These are phyloP conservation scores for Eubucco bourcierii DNA, from an alignment of 2,113 vertebrate species.

Conservation along the genomic window DNA sequence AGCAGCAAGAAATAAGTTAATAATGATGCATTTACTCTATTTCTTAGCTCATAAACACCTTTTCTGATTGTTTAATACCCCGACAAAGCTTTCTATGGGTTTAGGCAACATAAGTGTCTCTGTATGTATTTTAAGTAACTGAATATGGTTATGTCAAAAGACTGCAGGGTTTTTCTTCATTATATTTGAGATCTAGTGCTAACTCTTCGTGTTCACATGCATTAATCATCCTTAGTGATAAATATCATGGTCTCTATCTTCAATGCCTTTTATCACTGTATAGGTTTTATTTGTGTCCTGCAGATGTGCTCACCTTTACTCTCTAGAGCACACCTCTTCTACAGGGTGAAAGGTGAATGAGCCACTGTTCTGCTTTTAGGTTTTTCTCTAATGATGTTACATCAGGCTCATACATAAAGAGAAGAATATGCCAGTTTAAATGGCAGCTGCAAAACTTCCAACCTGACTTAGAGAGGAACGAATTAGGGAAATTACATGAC, in stretches of 20 bases:
- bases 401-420: not conserved
- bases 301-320: not conserved
- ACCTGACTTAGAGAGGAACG: not conserved
- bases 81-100: not conserved
- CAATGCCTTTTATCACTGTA: slow-evolving; percentile 7
- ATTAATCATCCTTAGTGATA: slow-evolving; percentile 22
- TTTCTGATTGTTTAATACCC: not conserved
- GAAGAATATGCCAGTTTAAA: not conserved
- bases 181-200: not conserved
- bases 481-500: not conserved
- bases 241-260: not conserved
- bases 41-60: not conserved
- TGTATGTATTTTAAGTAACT: not conserved
- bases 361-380: not conserved
- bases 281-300: not conserved
- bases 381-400: not conserved
- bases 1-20: not conserved
- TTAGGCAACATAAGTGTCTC: not conserved
- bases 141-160: not conserved
- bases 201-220: slow-evolving; percentile 22
- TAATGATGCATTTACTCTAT: not conserved
- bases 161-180: not conserved
- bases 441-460: not conserved
- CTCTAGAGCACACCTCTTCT: not conserved
- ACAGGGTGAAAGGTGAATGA: slow-evolving; percentile 3